A percentile compares a stretch with the other conserved stretches of the same genome.
Evolutionary conservation across 2,113 vertebrate species (phyloP).

Genomic region (Brevimyrus niger): DNA sequence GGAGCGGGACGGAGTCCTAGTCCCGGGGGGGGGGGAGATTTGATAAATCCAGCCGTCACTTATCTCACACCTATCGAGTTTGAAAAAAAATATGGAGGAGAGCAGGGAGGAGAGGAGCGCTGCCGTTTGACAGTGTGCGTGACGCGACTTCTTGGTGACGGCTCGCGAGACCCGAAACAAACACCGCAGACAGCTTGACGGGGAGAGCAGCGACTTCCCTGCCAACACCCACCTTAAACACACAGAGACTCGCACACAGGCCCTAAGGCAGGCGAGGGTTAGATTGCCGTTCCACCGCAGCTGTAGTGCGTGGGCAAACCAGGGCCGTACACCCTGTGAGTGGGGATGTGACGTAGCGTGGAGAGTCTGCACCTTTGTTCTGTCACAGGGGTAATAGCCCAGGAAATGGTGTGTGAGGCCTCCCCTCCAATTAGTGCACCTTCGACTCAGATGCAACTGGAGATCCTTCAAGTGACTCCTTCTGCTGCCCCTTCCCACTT

Average conservation of each 20-base stretch:
- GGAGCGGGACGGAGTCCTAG: neutral
- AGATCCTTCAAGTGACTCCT: neutral
- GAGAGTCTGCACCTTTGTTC: constrained; percentile 45
- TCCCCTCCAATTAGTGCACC: neutral
- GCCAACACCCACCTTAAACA: neutral
- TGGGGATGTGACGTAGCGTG: constrained; percentile 64
- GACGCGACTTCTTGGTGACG: neutral
- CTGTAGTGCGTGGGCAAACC: constrained; percentile 51
- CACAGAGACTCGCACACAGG: neutral
- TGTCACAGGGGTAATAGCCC: constrained; percentile 60
- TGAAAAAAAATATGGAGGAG: neutral
- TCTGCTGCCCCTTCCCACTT: neutral
- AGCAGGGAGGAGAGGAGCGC: neutral
- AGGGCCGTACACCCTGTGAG: constrained; percentile 59
- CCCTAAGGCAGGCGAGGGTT: constrained; percentile 49
- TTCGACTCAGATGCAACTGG: neutral
- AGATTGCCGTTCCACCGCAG: constrained; percentile 69
- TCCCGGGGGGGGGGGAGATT: neutral
- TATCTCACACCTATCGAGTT: neutral
- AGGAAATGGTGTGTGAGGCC: constrained; percentile 39
- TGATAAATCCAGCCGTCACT: neutral
- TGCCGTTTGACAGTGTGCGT: neutral
- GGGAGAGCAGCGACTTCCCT: neutral
- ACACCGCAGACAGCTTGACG: neutral
- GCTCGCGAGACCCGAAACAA: neutral